Evolutionary conservation across 2,797 vertebrate genomes (phyloP), one percentile per base, ranked within the genome.

Genomic region (Setipinna tenuifilis): DNA sequence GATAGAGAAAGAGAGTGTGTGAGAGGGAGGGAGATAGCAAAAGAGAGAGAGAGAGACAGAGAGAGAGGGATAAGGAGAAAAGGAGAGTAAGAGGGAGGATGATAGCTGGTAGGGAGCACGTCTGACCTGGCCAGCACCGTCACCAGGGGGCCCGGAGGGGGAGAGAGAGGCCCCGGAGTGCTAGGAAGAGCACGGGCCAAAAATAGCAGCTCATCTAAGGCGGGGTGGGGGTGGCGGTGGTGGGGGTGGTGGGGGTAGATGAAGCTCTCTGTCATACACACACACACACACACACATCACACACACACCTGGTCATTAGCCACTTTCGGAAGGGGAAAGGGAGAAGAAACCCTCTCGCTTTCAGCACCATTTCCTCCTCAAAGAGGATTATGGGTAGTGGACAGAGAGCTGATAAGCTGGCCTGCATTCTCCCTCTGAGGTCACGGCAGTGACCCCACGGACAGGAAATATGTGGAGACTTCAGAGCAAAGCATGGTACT

Each of bases 231-330:
- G 35, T 41, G 35, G 35, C 2, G 35, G 35, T 41, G 35, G n/a
- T n/a, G n/a, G n/a, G 25, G 23, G 9, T 41, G 35, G 35, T 41
- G 61, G 61, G 23, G 25, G 61, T 10, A 25, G 61, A 65, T 65
- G 61, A 54, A 9, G 50, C 50, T 10, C 50, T 9, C 50, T 10
- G 2, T 9, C 50, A 54, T 14, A 54, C 50, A 54, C 50, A 54
- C 50, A 54, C 14, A 54, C 50, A 54, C 50, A 54, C 50, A 54
- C 61, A 44, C 83, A 48, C 82, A 48, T 75, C 83, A 28, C 12
- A 35, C 83, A 61, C 82, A 85, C 65, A 85, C 92, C 89, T 93
- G 93, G 91, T 93, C 88, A 91, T 92, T 92, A 87, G 85, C 65
- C 86, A 84, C 91, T 90, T 91, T 88, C 86, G 59, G 88, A 87